Conservation (phyloP, 2,113 vertebrate species). For the Anseranas semipalmata region DNA sequence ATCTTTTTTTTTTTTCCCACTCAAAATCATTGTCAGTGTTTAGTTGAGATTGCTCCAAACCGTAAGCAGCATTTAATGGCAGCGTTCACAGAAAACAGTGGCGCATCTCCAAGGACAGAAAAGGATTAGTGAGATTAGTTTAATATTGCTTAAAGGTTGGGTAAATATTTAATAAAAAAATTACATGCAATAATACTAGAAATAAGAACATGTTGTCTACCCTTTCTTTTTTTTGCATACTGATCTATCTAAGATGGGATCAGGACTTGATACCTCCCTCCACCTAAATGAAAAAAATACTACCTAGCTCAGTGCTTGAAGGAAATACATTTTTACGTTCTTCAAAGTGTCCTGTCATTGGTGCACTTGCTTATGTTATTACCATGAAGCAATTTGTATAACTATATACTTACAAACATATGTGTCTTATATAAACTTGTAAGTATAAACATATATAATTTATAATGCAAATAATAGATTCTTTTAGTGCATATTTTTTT, state of each 20-base stretch:
- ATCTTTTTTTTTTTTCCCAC: rapidly evolving
- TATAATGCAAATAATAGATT: not conserved
- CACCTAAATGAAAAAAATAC: not conserved
- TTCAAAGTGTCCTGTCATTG: not conserved
- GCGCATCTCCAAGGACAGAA: not conserved
- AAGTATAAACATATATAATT: not conserved
- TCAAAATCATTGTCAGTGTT: not conserved
- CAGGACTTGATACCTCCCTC: not conserved
- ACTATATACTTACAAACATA: no score
- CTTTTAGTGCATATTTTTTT: no score
- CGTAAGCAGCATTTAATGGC: not conserved
- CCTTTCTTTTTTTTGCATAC: not conserved
- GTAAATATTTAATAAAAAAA: not conserved
- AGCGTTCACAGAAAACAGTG: not conserved
- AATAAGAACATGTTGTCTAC: not conserved
- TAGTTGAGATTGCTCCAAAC: not conserved
- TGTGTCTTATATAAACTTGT: not conserved
- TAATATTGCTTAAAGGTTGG: not conserved
- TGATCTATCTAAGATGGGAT: not conserved
- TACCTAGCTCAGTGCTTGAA: not conserved
- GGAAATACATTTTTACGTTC: not conserved
- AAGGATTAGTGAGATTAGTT: not conserved
- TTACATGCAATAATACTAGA: not conserved
- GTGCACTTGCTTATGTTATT: not conserved
- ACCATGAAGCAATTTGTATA: not conserved